These are phyloP conservation scores for Taphrorychus bicolor DNA, from an alignment of 2,888 invertebrate genomes.

Conservation along the genomic window DNA sequence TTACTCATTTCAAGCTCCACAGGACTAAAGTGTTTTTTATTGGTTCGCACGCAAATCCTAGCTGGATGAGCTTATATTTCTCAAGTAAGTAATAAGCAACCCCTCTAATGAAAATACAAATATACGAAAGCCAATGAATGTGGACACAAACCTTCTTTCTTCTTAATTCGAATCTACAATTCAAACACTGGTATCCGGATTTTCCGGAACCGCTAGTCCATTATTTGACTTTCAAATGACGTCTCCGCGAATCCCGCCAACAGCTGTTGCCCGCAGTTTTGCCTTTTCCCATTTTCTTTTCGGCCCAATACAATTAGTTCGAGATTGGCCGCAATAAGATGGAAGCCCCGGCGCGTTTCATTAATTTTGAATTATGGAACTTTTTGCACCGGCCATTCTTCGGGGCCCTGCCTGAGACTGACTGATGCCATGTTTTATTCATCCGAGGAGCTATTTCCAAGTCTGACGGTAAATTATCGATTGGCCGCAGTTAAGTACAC, in stretches of 20 bases:
- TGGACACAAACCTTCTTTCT: too few relatives aligned
- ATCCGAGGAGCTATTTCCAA: slow-evolving; percentile 3
- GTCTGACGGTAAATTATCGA: slow-evolving; percentile 5
- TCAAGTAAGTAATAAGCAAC: too few relatives aligned
- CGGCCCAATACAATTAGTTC: slow-evolving; percentile 7
- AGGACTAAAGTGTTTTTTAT: too few relatives aligned
- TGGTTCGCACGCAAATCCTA: too few relatives aligned
- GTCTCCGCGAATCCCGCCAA: not conserved
- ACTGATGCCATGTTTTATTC: slow-evolving; percentile 11
- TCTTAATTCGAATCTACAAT: too few relatives aligned
- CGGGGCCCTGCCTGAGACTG: not conserved
- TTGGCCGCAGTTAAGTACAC: slow-evolving; percentile 1
- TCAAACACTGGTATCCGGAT: too few relatives aligned
- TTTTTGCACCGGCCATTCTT: slow-evolving; percentile 12
- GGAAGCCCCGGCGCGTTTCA: slow-evolving; percentile 14
- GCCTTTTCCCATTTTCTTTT: not conserved
- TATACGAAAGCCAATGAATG: too few relatives aligned
- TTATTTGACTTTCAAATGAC: slow-evolving; percentile 5
- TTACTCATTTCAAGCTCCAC: too few relatives aligned
- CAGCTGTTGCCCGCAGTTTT: not conserved
- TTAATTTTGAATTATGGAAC: slow-evolving; percentile 16
- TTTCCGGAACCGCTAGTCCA: not conserved
- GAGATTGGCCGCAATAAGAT: slow-evolving; percentile 8
- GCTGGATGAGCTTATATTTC: too few relatives aligned
- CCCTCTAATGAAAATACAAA: too few relatives aligned